phyloP scores from a whole-genome alignment of 2,797 vertebrate genomes.

The Acridotheres tristis region DNA sequence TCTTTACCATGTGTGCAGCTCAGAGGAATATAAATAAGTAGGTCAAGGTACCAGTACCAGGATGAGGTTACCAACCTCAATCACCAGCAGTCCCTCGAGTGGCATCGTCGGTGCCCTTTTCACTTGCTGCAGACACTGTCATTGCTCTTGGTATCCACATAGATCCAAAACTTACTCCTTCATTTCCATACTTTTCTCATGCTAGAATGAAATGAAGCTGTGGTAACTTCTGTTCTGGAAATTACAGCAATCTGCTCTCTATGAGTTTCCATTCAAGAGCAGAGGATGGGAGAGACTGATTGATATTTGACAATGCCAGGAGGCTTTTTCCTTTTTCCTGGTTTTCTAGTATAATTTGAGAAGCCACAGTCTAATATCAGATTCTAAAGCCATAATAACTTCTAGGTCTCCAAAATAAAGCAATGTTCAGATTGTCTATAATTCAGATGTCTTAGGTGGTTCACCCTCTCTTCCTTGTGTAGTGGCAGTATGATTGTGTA shows the following conservation, averaged over 20 bases:
- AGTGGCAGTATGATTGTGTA: neutral
- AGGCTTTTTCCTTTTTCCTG: neutral
- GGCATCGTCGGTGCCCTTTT: neutral
- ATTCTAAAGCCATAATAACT: neutral
- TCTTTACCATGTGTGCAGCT: neutral
- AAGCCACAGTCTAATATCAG: neutral
- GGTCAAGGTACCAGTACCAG: neutral
- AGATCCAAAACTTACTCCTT: neutral
- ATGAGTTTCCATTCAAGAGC: neutral
- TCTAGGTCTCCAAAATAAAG: neutral
- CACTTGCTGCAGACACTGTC: neutral
- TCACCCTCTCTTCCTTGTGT: neutral
- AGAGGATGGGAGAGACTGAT: neutral
- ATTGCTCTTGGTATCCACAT: neutral
- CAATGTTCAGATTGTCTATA: neutral
- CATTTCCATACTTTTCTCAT: neutral
- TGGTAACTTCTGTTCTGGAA: neutral
- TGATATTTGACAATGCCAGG: neutral
- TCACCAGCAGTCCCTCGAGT: accelerated
- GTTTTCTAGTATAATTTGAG: neutral
- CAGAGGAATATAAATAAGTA: neutral
- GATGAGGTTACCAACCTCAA: neutral
- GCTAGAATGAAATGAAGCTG: neutral
- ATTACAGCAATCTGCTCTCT: neutral
- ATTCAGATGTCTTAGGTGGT: neutral